Conservation (phyloP, 2,888 invertebrate species). For the Lomographa bimaculata region DNA sequence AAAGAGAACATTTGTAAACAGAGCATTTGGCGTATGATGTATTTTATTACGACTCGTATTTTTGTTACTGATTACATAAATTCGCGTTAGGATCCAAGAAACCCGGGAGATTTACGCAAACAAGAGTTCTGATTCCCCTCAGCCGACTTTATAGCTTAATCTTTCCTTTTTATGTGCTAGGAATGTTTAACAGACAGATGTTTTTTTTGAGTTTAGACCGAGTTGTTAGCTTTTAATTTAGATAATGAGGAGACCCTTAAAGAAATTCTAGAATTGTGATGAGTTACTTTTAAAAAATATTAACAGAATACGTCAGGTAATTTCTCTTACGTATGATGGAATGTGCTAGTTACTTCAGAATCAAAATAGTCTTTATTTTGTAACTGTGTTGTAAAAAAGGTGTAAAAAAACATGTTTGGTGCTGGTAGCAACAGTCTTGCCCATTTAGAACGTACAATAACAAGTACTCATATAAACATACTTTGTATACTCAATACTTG, state of each 20-base stretch:
- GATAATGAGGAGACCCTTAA: no score
- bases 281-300: background rate
- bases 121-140: conserved; percentile 37
- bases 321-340: no score
- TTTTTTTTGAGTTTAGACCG: background rate
- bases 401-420: no score
- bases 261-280: background rate
- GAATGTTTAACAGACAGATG: conserved; percentile 14
- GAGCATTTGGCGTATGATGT: conserved; percentile 28
- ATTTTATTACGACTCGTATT: conserved; percentile 43
- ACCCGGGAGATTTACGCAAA: conserved; percentile 41
- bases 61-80: conserved; percentile 45
- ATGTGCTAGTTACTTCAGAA: no score
- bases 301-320: no score
- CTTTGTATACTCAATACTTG: no score
- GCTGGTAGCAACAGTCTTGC: no score
- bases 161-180: conserved; percentile 42
- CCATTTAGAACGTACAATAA: no score
- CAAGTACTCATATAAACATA: no score
- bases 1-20: conserved; percentile 17
- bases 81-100: conserved; percentile 35
- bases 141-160: conserved; percentile 41
- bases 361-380: no score
- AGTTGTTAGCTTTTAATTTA: conserved; percentile 2
- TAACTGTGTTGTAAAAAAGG: no score